Percentiles rank a stretch among this genome's conserved stretches.
Evolutionary conservation across 2,888 invertebrate species (phyloP).

Genomic region (Pycnomerus fuliginosus): DNA sequence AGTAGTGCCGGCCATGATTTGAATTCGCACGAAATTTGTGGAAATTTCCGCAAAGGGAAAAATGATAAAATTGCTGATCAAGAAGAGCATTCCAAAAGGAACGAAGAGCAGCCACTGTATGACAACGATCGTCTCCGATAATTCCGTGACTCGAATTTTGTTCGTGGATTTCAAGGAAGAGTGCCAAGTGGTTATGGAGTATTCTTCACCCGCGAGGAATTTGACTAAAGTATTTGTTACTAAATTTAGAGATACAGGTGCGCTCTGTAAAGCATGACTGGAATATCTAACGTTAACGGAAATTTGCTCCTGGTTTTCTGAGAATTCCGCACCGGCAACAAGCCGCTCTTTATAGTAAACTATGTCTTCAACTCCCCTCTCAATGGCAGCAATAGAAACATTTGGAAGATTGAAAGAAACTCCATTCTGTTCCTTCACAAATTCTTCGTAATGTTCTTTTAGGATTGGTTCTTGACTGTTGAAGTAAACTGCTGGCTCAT

Average conservation of each 20-base stretch:
- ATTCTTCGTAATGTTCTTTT: too few relatives aligned
- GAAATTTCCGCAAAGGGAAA: slow-evolving; percentile 65
- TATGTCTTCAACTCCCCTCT: slow-evolving; percentile 48
- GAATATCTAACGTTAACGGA: slow-evolving; percentile 53
- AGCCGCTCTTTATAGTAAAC: slow-evolving; percentile 53
- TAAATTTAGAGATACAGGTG: slow-evolving; percentile 56
- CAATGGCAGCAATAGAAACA: slow-evolving; percentile 47
- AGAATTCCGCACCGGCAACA: slow-evolving; percentile 55
- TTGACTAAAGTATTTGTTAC: slow-evolving; percentile 54
- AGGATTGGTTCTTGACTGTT: too few relatives aligned
- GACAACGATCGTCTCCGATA: slow-evolving; percentile 37
- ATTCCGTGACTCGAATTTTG: slow-evolving; percentile 24
- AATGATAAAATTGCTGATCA: slow-evolving; percentile 57
- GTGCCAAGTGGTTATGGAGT: slow-evolving; percentile 45
- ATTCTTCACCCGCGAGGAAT: slow-evolving; percentile 38
- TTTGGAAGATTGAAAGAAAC: slow-evolving; percentile 25
- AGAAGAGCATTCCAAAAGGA: slow-evolving; percentile 50
- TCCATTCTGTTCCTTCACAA: slow-evolving; percentile 12
- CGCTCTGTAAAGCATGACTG: slow-evolving; percentile 55
- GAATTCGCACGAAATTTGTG: slow-evolving; percentile 65
- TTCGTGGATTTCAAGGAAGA: slow-evolving; percentile 42
- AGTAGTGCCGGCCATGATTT: slow-evolving; percentile 64
- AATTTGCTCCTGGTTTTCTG: too few relatives aligned
- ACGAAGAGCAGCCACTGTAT: slow-evolving; percentile 47
- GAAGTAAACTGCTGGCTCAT: slow-evolving; percentile 42